phyloP scores from a whole-genome alignment of 2,797 vertebrate genomes.

The Chaetophractus vellerosus region DNA sequence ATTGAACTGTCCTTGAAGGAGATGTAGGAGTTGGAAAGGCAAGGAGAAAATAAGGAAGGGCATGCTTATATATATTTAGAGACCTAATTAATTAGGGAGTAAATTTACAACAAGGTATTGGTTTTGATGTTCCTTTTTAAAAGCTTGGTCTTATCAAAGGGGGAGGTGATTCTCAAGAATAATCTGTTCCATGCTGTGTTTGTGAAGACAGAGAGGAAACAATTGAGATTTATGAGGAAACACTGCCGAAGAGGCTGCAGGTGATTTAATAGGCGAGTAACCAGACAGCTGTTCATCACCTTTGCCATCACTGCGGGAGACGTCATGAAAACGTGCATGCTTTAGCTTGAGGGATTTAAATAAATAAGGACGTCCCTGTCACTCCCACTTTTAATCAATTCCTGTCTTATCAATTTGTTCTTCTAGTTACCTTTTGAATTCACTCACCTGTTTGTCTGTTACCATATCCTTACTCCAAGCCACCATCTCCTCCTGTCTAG shows the following conservation, averaged over 20 bases:
- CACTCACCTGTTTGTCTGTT: not conserved
- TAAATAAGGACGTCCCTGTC: not conserved
- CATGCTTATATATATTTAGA: not conserved
- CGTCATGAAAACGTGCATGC: not conserved
- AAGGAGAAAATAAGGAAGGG: not conserved
- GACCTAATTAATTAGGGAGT: not conserved
- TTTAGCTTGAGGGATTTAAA: constrained; percentile 39
- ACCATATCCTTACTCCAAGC: not conserved
- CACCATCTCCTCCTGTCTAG: not conserved
- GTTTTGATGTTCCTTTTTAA: not conserved
- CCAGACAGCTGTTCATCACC: not conserved
- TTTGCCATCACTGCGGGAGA: not conserved
- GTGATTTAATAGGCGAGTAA: not conserved
- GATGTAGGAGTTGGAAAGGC: not conserved
- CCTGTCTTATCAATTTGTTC: not conserved
- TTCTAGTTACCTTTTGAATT: not conserved
- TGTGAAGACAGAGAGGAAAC: not conserved
- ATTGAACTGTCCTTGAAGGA: not conserved
- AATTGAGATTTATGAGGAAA: not conserved
- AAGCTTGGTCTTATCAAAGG: not conserved
- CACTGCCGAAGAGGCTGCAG: not conserved
- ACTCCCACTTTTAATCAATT: constrained; percentile 28
- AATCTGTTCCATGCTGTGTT: not conserved
- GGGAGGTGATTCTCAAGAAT: not conserved
- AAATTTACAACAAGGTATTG: not conserved